Base-by-base conservation (phyloP, 2,888 invertebrate species). In the Andricus quercusramuli region DNA sequence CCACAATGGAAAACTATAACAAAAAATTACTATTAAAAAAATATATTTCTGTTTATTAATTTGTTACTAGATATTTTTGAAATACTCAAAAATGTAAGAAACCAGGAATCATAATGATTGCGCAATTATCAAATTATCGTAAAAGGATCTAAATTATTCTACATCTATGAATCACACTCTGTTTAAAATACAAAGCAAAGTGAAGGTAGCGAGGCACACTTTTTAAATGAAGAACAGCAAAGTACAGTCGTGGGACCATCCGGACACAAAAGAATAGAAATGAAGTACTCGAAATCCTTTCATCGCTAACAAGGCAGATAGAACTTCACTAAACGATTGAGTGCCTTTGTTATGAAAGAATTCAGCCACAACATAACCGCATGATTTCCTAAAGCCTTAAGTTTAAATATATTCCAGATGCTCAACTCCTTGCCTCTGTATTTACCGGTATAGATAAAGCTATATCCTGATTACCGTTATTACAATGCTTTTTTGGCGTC, bases 211-310 rank as follows among this genome's bases (percentile, higher is more conserved):
- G 47, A 51, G 74, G 37, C 56, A 74, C 56, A 56, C 74, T 74
- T 74, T 56, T 74, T 29, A 32, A 74, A 56, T 37, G 56, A 37
- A 74, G 51, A 74, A 74, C 20, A n/a, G 41, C 22, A n/a, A 22
- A 74, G 51, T 59, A 74, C 20, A 32, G 41, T 22, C 67, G 67
- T 67, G 67, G n/a, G 67, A 67, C 29, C 32, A 37, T 47, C 13
- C 20, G 20, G 44, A 68, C 25, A 74, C 56, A 74, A 74, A 74
- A 56, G 74, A 74, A 74, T 74, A 74, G 74, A 56, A 67, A 74
- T 74, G 56, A 74, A 74, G 56, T 37, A 67, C 41, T 67, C 41
- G n/a, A 67, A 67, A 67, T 67, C 67, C 41, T 67, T 67, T 67
- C 67, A 22, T n/a, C 67, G 67, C 37, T 67, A 67, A 67, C 67